phyloP scores from a whole-genome alignment of 2,888 invertebrate genomes.

The Sthenelais limicola region DNA sequence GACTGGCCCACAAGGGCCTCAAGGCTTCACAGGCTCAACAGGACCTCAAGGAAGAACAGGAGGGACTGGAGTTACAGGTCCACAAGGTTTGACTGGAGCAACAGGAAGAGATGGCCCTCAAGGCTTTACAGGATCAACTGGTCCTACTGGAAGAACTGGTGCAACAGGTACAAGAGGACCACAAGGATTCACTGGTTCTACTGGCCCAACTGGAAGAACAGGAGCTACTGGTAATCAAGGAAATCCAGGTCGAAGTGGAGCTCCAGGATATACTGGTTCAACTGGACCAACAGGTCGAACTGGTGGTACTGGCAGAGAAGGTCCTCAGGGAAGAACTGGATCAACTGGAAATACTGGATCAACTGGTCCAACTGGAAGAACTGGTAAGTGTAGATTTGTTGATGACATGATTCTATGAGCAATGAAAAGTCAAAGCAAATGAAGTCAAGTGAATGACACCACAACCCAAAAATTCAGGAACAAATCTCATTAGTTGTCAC shows the following conservation, averaged over 20 bases:
- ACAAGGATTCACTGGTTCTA: constrained; percentile 36
- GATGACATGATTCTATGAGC: too few species aligned
- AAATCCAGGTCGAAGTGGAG: constrained; percentile 42
- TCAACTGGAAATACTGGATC: constrained; percentile 38
- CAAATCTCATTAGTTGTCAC: too few species aligned
- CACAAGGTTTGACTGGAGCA: constrained; percentile 22
- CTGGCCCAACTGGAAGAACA: constrained; percentile 32
- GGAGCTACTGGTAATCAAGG: constrained; percentile 34
- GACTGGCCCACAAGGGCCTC: constrained; percentile 32
- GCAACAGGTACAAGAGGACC: constrained; percentile 23
- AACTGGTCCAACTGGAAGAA: constrained; percentile 29
- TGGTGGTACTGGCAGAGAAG: constrained; percentile 7
- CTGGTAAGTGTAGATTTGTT: too few species aligned
- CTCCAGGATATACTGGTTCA: constrained; percentile 28
- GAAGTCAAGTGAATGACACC: too few species aligned
- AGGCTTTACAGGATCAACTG: constrained; percentile 36
- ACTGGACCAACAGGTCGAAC: constrained; percentile 35
- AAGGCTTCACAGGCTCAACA: constrained; percentile 39
- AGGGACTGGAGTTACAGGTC: constrained; percentile 27
- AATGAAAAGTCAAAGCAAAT: too few species aligned
- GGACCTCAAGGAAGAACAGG: constrained; percentile 46
- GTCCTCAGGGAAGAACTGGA: constrained; percentile 40
- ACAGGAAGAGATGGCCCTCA: constrained; percentile 13
- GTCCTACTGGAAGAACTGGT: constrained; percentile 30
- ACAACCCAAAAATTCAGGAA: too few species aligned